These are phyloP conservation scores for Folsomia candida DNA, from an alignment of 2,888 invertebrate genomes.

Conservation along the genomic window DNA sequence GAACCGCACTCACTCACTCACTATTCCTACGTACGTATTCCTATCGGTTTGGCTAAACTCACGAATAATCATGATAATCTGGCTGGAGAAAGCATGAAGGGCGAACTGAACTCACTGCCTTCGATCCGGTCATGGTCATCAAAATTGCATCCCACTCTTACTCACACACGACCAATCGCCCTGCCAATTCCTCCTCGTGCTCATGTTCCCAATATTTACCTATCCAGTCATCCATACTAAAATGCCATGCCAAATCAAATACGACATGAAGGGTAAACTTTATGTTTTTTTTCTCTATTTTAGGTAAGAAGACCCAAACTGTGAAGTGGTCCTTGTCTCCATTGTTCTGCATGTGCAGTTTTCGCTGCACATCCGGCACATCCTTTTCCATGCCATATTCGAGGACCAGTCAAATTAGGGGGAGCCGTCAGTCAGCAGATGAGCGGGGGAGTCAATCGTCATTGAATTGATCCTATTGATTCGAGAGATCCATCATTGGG, in stretches of 20 bases:
- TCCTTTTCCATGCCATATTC: neutral
- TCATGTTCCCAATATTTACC: too few relatives aligned
- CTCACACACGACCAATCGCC: neutral
- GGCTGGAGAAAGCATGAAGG: neutral
- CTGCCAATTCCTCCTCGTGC: too few relatives aligned
- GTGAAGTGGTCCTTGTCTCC: neutral
- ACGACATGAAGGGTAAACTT: too few relatives aligned
- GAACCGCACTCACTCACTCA: neutral
- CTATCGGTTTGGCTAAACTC: neutral
- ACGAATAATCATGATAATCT: neutral
- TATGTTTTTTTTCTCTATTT: neutral
- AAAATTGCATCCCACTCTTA: constrained; percentile 2
- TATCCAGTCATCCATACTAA: too few relatives aligned
- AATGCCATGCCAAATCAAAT: too few relatives aligned
- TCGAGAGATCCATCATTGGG: neutral
- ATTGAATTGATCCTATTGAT: neutral
- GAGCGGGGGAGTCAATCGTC: too few relatives aligned
- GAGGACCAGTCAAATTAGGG: too few relatives aligned
- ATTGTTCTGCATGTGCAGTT: neutral
- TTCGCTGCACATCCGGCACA: neutral
- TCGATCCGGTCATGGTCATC: constrained; percentile 11
- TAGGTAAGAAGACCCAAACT: neutral
- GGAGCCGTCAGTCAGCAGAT: too few relatives aligned
- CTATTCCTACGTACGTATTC: neutral
- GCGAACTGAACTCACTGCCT: neutral